Evolutionary conservation across 2,113 vertebrate species (phyloP), one percentile per base, ranked within the genome.

Genomic region (Casuarius casuarius): DNA sequence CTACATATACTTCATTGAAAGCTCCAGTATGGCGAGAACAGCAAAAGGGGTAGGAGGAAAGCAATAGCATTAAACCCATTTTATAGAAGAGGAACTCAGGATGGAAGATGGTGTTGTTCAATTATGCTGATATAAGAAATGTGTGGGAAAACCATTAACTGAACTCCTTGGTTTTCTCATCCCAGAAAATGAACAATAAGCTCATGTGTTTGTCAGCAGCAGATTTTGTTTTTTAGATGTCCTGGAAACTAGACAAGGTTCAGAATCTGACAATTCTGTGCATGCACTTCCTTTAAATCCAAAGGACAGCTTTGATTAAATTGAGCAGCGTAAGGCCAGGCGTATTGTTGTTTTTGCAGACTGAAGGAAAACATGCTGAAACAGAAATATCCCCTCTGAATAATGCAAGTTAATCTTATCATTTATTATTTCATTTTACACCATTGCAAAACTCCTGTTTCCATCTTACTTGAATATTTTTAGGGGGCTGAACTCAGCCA

Each of bases 1-100:
- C 26, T 91, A 16, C 4, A 44, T 59, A 28, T 67, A 29, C 73
- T 20, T 10, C n/a, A 51, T 92, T 78, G 83, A 85, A 91, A 91
- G 16, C 40, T 79, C 48, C 5, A 20, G 28, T 71, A 28, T 59
- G 58, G 68, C 38, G 76, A 82, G 72, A 94, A n/a, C 52, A 79
- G 91, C 74, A 54, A 73, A 70, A 14, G 5, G 19, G 2, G 19
- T 89, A 79, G 66, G 70, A 82, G 56, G 66, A 91, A 92, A 58
- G 59, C 95, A 80, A 91, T 74, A 87, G 11, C 73, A 76, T 82
- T 85, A 94, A 91, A 84, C 7, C 15, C 18, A 28, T 92, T 95
- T 83, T 76, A 73, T 72, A 79, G n/a, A 82, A 67, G 42, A 87
- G 15, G 49, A 90, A 80, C 38, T 91, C 33, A 70, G 46, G 35